Evolutionary conservation across 2,797 vertebrate genomes (phyloP), one percentile per base, ranked within the genome.

Genomic region (Silurus aristotelis): DNA sequence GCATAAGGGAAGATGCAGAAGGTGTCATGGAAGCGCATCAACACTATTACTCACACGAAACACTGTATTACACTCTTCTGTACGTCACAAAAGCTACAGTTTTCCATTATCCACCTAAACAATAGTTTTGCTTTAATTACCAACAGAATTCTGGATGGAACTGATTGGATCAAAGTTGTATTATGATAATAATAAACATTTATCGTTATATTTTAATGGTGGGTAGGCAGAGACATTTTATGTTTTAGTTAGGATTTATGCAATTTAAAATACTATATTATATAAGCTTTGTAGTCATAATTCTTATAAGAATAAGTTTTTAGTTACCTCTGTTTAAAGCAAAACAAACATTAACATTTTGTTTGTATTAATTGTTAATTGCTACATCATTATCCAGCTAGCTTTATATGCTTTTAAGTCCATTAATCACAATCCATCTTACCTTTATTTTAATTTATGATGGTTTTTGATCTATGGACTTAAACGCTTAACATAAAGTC

Each of bases 31-130:
- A 52, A 55, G 17, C 68, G 52, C 77, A 78, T 72, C 78, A 86
- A 84, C 82, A 86, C 77, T 83, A 84, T 86, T 77, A 72, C 70
- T 86, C 77, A 84, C 78, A 84, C 38, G 60, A 82, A 83, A 81
- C 73, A 80, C 76, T 68, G 67, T n/a, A 58, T 83, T 71, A 78
- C 66, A 72, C 78, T 81, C 67, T 66, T 38, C 79, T 82, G 63
- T 75, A 76, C 76, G 67, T 76, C 75, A 70, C 81, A 80, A 76
- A 66, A 68, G 20, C 22, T 73, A 52, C 22, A 73, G n/a, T 52
- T 73, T 48, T 52, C 14, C 71, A 55, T 73, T 73, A 52, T 12
- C 22, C n/a, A 20, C 43, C 6, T 25, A 22, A n/a, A 52, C 43
- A 25, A 25, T 48, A 73, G 13, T 55, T 48, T 48, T 22, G 43